phyloP scores from a whole-genome alignment of 1,140 invertebrate species.

The Drosophila quadrilineata region DNA sequence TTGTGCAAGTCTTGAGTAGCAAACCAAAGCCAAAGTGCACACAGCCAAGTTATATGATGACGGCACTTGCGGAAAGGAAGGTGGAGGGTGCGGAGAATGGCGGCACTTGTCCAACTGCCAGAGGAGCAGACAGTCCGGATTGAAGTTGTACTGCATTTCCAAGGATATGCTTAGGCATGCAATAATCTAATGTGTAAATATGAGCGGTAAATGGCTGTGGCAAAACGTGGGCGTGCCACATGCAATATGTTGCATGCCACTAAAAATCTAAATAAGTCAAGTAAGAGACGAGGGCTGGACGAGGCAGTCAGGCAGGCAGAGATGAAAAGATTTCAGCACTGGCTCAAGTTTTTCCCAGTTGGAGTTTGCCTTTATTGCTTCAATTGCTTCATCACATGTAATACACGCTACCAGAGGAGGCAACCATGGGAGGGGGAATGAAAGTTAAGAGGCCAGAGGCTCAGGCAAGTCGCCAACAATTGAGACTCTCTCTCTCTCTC shows the following conservation, averaged over 20 bases:
- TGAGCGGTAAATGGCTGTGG: constrained; percentile 54
- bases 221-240: constrained; percentile 17
- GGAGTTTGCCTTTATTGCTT: constrained; percentile 52
- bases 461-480: constrained; percentile 33
- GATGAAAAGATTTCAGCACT: constrained; percentile 36
- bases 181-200: constrained; percentile 79
- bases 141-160: constrained; percentile 14
- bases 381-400: constrained; percentile 58
- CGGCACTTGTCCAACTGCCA: neutral
- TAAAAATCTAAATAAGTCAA: constrained; percentile 58
- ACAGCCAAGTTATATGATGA: too few relatives aligned
- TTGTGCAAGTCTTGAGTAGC: constrained; percentile 57
- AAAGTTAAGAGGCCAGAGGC: too few relatives aligned
- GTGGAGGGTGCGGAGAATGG: neutral
- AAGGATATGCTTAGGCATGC: constrained; percentile 65
- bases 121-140: neutral
- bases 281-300: too few relatives aligned
- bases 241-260: constrained; percentile 64
- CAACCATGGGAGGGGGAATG: too few relatives aligned
- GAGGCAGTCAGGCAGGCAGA: too few relatives aligned
- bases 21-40: constrained; percentile 54
- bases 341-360: too few relatives aligned
- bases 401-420: neutral
- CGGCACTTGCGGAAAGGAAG: too few relatives aligned
- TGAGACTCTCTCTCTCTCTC: too few relatives aligned